Base-by-base conservation (phyloP, 2,888 invertebrate genomes). In the Tuta absoluta region DNA sequence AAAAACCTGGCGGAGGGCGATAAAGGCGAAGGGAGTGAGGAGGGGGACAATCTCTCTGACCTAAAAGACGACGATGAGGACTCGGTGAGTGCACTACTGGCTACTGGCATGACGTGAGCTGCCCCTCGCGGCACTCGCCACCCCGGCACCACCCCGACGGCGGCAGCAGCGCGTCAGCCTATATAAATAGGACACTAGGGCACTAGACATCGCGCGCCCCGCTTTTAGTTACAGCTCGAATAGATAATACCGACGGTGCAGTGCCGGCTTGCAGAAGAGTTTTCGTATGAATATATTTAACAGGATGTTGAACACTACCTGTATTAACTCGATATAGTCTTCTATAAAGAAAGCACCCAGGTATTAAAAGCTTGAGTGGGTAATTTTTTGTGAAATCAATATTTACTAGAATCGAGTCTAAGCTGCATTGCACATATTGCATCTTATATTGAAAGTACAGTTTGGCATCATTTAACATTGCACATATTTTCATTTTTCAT, bases 21-120 rank as follows among this genome's bases (percentile, higher is more conserved):
- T 70, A 74, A 72, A 62, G 75, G 72, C 65, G 84, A 84, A 73
- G 85, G 79, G 63, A 84, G 82, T 63, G 89, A 85, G 71, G 74
- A 77, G 60, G 78, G 79, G 68, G 92, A 92, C 75, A 75, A 87
- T 71, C 87, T 92, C 73, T 91, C 92, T 78, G 92, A 92, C 77
- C 87, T 92, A 71, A 88, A 91, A 81, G 92, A 93, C 69, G 91
- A 94, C 73, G 91, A 91, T 69, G 94, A 94, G 82, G 95, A 95
- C 80, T 95, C 95, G 57, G 95, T 96, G 81, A 96, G 96, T 84
- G 81, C 84, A 82, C 80, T 80, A 76, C 71, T 61, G 38, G 19
- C 61, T 11, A 67, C 68, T 68, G 19, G 53, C n/a, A 28, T 24
- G 10, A 17, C 23, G 11, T 21, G 24, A 17, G 23, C 53, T 3